A percentile compares a stretch with the other conserved stretches of the same genome.
phyloP scores from a whole-genome alignment of 2,888 invertebrate genomes.

The Dynastes grantii region DNA sequence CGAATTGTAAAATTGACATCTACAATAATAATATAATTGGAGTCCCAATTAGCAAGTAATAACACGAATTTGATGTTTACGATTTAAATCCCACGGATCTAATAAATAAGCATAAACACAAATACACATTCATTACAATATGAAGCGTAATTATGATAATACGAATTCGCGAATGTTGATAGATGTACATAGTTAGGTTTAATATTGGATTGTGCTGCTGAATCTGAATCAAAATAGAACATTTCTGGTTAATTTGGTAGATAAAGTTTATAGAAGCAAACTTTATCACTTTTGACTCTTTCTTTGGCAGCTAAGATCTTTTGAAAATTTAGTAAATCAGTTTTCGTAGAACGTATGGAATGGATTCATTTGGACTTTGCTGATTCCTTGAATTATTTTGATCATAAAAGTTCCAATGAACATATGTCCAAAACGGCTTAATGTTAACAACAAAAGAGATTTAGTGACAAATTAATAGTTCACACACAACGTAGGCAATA shows the following conservation, averaged over 20 bases:
- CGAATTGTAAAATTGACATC: neutral
- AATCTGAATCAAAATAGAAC: neutral
- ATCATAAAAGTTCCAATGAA: too few relatives aligned
- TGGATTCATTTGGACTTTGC: too few relatives aligned
- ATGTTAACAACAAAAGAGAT: too few relatives aligned
- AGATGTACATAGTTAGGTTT: neutral
- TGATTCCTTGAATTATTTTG: too few relatives aligned
- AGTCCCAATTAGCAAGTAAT: neutral
- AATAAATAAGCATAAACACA: neutral
- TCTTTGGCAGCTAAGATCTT: too few relatives aligned
- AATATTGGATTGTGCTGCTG: neutral
- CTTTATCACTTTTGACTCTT: too few relatives aligned
- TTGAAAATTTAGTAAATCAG: too few relatives aligned
- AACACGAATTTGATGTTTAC: slow-evolving; percentile 6
- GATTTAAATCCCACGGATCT: neutral
- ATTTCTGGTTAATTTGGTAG: neutral
- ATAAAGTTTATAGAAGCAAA: neutral
- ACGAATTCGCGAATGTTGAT: neutral
- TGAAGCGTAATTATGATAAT: neutral
- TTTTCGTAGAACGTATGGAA: too few relatives aligned
- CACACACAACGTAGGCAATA: too few relatives aligned
- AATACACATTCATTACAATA: neutral
- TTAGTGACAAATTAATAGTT: too few relatives aligned
- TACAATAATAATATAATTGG: slow-evolving; percentile 1
- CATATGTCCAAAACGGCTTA: too few relatives aligned